phyloP scores from a whole-genome alignment of 2,113 vertebrate species.

The Phrynosoma blainvillii region DNA sequence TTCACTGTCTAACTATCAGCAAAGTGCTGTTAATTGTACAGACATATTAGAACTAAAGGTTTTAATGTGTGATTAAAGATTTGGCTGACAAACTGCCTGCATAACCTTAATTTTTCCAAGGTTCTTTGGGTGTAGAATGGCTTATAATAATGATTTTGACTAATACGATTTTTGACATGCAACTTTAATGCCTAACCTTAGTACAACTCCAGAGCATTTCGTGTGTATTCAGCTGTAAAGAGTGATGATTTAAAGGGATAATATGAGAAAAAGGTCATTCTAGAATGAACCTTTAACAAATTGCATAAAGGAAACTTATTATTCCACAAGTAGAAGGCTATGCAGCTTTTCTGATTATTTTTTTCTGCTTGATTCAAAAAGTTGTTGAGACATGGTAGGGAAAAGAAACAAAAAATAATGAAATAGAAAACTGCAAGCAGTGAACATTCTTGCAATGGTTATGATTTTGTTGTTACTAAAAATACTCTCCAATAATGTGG shows the following conservation, averaged over 20 bases:
- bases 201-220: conserved; percentile 87
- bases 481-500: conserved; percentile 75
- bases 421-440: conserved; percentile 79
- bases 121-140: conserved; percentile 86
- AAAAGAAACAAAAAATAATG: conserved; percentile 77
- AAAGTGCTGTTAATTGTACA: conserved; percentile 76
- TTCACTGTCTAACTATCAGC: conserved; percentile 70
- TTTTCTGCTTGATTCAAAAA: conserved; percentile 81
- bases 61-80: conserved; percentile 77
- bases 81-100: conserved; percentile 81
- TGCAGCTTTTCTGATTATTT: conserved; percentile 78
- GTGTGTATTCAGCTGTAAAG: conserved; percentile 87
- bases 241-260: conserved; percentile 88
- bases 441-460: conserved; percentile 79
- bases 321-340: conserved; percentile 78
- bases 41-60: conserved; percentile 69
- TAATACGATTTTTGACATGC: conserved; percentile 89
- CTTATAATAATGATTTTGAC: conserved; percentile 89
- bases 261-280: conserved; percentile 87
- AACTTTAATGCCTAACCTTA: conserved; percentile 88
- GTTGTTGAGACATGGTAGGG: conserved; percentile 79
- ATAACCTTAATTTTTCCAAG: conserved; percentile 89
- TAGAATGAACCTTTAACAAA: conserved; percentile 87
- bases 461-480: conserved; percentile 80
- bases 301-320: conserved; percentile 85